Base-by-base conservation (phyloP, 2,113 vertebrate species). In the Bufo gargarizans region DNA sequence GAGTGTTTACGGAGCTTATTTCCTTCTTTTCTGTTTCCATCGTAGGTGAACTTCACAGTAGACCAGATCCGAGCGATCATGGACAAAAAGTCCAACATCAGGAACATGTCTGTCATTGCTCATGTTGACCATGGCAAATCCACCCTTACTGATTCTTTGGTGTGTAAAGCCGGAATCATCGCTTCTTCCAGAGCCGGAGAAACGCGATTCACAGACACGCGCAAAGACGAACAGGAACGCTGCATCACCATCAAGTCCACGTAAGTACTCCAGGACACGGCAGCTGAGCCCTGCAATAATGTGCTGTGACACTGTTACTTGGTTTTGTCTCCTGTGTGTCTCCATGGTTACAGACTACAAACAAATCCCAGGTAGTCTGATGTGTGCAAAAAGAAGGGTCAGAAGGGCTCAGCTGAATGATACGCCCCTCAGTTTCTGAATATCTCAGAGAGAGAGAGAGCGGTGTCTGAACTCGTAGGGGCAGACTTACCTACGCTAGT, bases 181-280 rank as follows among this genome's bases (percentile, higher is more conserved):
- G 98, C 98, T 8, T 97, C 96, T 0, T 91, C 97, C 0, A 95
- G 97, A 0, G 98, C 98, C 0, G 98, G 98, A 3, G 98, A 99
- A 93, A 99, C 97, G 0, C 96, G 97, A 0, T 99, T 99, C 93
- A 98, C 98, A 0, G 98, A 99, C 94, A 99, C 97, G 0, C 95
- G 97, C 6, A 99, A 99, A 92, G 98, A 99, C 0, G 98, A 99
- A 86, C 98, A 99, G 93, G 98, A 99, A 1, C 96, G 97, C 3
- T 99, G 98, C 89, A 99, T 99, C 90, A 99, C 98, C 91, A 99
- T 99, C 93, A 99, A 99, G 86, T 99, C 98, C 0, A 99, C 97
- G 98, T 99, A 91, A 96, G 97, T 91, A 1, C 69, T 3, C 22
- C 81, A 12, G 4, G 17, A 45, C 14, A 4, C 13, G 9, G 12